Conservation (phyloP, 2,113 vertebrate species). For the Probosciger aterrimus region DNA sequence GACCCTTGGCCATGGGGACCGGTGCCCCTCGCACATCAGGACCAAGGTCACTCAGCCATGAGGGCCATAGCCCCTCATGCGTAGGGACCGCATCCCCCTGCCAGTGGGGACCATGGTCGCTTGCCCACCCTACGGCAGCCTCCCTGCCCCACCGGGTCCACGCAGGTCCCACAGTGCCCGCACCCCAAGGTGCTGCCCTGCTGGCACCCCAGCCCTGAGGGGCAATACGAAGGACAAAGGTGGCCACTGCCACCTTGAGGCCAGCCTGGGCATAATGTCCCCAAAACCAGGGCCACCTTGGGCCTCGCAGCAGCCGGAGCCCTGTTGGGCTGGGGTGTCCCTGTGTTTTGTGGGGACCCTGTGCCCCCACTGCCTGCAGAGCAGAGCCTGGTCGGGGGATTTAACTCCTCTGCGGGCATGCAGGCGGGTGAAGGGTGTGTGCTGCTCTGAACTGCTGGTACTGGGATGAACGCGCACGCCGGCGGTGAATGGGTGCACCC, state of each 20-base stretch:
- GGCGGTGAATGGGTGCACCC: rapidly evolving
- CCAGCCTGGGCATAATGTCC: background rate
- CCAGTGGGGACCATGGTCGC: background rate
- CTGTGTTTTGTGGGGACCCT: rapidly evolving
- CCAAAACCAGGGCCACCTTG: background rate
- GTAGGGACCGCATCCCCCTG: rapidly evolving
- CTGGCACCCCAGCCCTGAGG: background rate
- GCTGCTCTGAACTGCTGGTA: rapidly evolving
- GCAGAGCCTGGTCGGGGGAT: background rate
- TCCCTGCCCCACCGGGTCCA: background rate
- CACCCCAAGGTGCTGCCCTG: background rate
- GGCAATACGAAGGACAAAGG: background rate
- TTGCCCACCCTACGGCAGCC: background rate
- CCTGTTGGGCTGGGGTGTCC: rapidly evolving
- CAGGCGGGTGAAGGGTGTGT: background rate
- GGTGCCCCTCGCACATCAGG: rapidly evolving
- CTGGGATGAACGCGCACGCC: rapidly evolving
- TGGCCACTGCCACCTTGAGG: conserved; percentile 58
- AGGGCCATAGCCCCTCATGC: background rate
- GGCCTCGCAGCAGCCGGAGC: background rate
- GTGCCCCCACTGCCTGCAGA: background rate
- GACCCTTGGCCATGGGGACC: background rate
- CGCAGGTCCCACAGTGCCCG: rapidly evolving
- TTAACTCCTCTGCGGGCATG: background rate
- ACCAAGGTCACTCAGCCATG: no score